phyloP scores from a whole-genome alignment of 1,140 invertebrate genomes.

The Cardiocondyla obscurior region DNA sequence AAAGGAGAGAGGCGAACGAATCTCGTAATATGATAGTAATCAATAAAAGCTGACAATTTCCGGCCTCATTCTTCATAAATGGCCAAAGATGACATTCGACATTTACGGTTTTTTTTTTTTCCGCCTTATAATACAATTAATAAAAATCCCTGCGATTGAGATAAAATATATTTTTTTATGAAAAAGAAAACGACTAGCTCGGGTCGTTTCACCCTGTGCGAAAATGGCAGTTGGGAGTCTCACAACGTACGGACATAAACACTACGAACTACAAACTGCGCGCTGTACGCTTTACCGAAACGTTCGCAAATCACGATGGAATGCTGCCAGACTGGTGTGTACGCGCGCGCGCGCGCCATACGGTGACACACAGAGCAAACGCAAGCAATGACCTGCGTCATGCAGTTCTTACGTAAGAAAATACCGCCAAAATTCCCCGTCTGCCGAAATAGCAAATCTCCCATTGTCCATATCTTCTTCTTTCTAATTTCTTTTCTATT shows the following conservation, averaged over 20 bases:
- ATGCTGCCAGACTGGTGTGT: conserved; percentile 79
- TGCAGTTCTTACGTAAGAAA: conserved; percentile 78
- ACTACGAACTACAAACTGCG: conserved; percentile 58
- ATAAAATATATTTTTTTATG: not conserved
- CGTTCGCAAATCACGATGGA: conserved; percentile 82
- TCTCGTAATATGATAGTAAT: not conserved
- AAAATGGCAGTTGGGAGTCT: conserved; percentile 9
- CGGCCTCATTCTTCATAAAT: not conserved
- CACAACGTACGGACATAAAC: conserved; percentile 63
- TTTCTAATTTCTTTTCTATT: no score
- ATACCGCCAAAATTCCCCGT: conserved; percentile 57
- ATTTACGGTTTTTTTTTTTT: no score
- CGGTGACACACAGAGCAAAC: conserved; percentile 80
- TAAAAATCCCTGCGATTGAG: not conserved
- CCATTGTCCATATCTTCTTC: not conserved
- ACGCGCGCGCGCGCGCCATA: conserved; percentile 66
- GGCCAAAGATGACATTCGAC: not conserved
- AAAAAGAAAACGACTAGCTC: not conserved
- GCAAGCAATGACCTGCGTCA: conserved; percentile 73
- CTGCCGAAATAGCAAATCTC: conserved; percentile 13
- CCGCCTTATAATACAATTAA: no score
- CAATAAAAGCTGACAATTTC: not conserved
- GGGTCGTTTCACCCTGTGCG: not conserved
- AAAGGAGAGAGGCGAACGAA: not conserved
- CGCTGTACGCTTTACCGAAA: conserved; percentile 77